phyloP scores from a whole-genome alignment of 2,113 vertebrate genomes.

The Sorex araneus region DNA sequence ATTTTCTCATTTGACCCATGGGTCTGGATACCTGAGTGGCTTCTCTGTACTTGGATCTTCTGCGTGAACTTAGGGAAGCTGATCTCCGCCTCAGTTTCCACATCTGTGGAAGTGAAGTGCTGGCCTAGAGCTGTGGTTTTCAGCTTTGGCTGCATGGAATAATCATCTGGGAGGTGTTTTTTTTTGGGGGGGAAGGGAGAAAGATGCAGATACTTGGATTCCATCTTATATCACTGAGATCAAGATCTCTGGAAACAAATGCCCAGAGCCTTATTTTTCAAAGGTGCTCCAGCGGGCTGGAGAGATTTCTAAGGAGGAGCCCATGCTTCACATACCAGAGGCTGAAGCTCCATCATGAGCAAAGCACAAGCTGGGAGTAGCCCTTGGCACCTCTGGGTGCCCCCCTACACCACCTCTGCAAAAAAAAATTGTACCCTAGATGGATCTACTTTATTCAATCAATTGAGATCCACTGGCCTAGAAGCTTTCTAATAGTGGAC shows the following conservation, averaged over 20 bases:
- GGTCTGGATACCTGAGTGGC: background rate
- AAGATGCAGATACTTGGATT: background rate
- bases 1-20: conserved; percentile 30
- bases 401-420: too few species aligned
- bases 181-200: background rate
- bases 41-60: background rate
- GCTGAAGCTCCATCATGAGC: too few species aligned
- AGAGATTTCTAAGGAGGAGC: too few species aligned
- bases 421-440: background rate
- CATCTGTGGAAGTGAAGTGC: conserved; percentile 36
- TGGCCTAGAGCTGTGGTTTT: background rate
- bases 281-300: too few species aligned
- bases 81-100: conserved; percentile 26
- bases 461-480: background rate
- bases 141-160: background rate
- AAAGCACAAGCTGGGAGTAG: too few species aligned
- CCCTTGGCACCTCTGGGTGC: too few species aligned
- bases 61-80: background rate
- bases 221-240: background rate
- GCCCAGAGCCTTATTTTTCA: background rate
- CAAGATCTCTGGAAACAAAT: conserved; percentile 1
- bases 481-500: conserved; percentile 2
- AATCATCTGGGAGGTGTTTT: background rate
- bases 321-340: too few species aligned
- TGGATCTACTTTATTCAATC: conserved; percentile 33